Base-by-base conservation (phyloP, 2,888 invertebrate species). In the Zaprionus lineosus region DNA sequence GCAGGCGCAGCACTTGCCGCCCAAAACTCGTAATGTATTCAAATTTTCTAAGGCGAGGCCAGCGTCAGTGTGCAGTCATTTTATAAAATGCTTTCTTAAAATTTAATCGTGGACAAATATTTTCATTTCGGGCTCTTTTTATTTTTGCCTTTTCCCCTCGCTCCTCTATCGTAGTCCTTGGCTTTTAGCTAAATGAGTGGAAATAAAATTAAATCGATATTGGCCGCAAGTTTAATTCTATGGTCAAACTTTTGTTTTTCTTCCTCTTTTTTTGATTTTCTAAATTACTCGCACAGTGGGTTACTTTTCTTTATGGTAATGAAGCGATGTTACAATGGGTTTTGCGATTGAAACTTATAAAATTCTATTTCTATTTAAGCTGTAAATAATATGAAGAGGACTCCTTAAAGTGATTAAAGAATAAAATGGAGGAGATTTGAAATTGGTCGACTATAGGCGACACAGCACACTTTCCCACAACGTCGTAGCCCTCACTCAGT, bases 161-260 rank as follows among this genome's bases (percentile, higher is more conserved):
- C 39, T 34, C 47, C 37, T 56, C 34, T 50, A 16, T n/a, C n/a
- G n/a, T n/a, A n/a, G n/a, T n/a, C 24, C 48, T 28, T 62, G 47
- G 85, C 86, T 88, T 84, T 87, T 87, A 87, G 85, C 86, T 86
- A 88, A 87, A 87, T 88, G 88, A 86, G 74, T 85, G 79, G 77
- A 78, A 85, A 87, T 86, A 83, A 87, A 87, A 88, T 84, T 87
- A 83, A 88, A 87, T 88, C 87, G 87, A 88, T 87, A 82, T 77
- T 79, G 74, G 62, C 56, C 63, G 62, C 43, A 59, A 50, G 63
- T 68, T 74, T 75, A 75, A 77, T 77, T 77, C 78, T 71, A 74
- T 77, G 24, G 71, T 55, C 59, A 83, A 83, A 70, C 61, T 74
- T 74, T 56, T 33, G 56, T 46, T 47, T 11, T n/a, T 11, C 29